Conservation (phyloP, 2,113 vertebrate species). For the Dasyornis broadbenti region DNA sequence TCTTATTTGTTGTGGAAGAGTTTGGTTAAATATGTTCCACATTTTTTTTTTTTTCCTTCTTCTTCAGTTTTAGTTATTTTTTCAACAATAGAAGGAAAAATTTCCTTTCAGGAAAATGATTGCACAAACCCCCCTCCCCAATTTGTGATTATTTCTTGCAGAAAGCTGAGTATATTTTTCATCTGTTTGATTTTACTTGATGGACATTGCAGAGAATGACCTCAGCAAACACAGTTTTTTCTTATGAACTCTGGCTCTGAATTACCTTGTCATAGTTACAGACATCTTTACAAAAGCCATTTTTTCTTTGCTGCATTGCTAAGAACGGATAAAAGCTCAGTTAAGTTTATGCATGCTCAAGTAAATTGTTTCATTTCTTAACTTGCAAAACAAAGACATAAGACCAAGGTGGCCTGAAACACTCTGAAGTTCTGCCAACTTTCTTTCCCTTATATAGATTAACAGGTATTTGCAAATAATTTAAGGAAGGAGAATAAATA, state of each 20-base stretch:
- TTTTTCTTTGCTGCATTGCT: background rate
- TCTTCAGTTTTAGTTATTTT: no score
- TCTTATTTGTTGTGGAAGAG: background rate
- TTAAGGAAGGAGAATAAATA: background rate
- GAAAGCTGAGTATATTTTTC: background rate
- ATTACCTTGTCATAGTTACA: background rate
- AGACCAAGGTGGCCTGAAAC: background rate
- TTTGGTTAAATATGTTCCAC: background rate
- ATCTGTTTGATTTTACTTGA: background rate
- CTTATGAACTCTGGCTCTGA: background rate
- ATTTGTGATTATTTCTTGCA: background rate
- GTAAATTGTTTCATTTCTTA: background rate
- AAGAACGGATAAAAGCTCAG: background rate
- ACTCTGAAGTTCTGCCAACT: background rate
- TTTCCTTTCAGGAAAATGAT: background rate
- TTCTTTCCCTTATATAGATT: background rate
- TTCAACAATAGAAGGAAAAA: background rate
- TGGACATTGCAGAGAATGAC: background rate
- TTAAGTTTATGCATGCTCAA: background rate
- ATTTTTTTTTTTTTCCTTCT: background rate
- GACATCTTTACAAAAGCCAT: background rate
- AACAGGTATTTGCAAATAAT: background rate
- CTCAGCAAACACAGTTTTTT: background rate
- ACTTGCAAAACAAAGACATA: background rate
- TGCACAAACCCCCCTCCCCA: fast-evolving